Conservation (phyloP, 2,888 invertebrate genomes). For the Dastarcus helophoroides region DNA sequence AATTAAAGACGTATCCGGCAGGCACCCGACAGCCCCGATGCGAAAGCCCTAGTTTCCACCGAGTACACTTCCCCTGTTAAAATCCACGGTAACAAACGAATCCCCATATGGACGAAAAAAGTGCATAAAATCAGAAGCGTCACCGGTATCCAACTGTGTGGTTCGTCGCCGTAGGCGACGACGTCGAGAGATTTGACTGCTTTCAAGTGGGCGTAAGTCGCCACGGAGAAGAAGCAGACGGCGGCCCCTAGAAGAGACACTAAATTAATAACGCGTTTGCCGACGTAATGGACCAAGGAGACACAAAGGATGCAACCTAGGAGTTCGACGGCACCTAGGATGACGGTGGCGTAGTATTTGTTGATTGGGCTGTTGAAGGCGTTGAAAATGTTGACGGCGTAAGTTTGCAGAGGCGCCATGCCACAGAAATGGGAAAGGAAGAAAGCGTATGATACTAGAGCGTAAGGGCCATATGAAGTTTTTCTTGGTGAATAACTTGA, state of each 20-base stretch:
- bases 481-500: conserved; percentile 40
- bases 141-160: conserved; percentile 54
- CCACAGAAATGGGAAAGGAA: conserved; percentile 68
- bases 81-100: conserved; percentile 68
- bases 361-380: conserved; percentile 61
- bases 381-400: conserved; percentile 62
- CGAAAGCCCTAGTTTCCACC: conserved; percentile 54
- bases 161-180: neutral
- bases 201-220: conserved; percentile 40
- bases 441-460: conserved; percentile 53
- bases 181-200: neutral
- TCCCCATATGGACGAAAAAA: conserved; percentile 56
- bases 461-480: conserved; percentile 59
- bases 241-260: conserved; percentile 56
- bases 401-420: conserved; percentile 61
- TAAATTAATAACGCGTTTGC: conserved; percentile 58
- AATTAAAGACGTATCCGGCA: conserved; percentile 66
- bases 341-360: conserved; percentile 62
- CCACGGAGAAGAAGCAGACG: conserved; percentile 50
- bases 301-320: conserved; percentile 56
- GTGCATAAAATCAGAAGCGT: conserved; percentile 53
- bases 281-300: conserved; percentile 54
- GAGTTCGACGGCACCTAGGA: conserved; percentile 60
- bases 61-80: conserved; percentile 68
- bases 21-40: conserved; percentile 61